Percentiles rank a stretch among this genome's conserved stretches.
These are phyloP conservation scores for Sipha maydis DNA, from an alignment of 2,888 invertebrate species.

Conservation along the genomic window DNA sequence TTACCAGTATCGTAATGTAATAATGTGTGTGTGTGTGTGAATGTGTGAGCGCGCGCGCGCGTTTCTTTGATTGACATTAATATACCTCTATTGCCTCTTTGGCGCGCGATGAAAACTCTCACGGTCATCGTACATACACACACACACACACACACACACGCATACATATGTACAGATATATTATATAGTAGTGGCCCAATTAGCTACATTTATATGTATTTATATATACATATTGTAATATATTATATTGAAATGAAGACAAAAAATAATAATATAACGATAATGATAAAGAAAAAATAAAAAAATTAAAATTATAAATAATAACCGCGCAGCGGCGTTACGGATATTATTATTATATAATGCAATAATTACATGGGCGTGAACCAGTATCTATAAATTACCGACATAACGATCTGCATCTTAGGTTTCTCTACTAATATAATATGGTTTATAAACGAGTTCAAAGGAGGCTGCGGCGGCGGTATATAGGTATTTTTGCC, in stretches of 20 bases:
- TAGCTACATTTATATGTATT: neutral
- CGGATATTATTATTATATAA: constrained; percentile 10
- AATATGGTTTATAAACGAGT: constrained; percentile 43
- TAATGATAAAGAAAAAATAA: constrained; percentile 7
- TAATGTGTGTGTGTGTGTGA: no score
- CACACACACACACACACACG: neutral
- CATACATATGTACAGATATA: neutral
- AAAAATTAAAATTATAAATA: constrained; percentile 13
- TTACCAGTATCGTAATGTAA: neutral
- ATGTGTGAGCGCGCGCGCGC: neutral
- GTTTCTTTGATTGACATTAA: constrained; percentile 6
- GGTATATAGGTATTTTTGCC: constrained; percentile 46
- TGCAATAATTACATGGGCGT: constrained; percentile 59
- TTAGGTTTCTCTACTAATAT: constrained; percentile 57
- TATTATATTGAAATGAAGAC: constrained; percentile 35
- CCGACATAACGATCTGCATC: constrained; percentile 57
- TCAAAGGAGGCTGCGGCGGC: constrained; percentile 53
- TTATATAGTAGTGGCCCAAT: constrained; percentile 32
- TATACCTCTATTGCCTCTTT: neutral
- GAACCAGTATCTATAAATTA: constrained; percentile 61
- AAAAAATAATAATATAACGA: constrained; percentile 12
- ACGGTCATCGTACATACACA: neutral
- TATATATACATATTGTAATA: no score
- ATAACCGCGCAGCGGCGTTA: constrained; percentile 34
- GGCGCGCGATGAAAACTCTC: constrained; percentile 4